Evolutionary conservation across 2,113 vertebrate species (phyloP), one percentile per base, ranked within the genome.

Genomic region (Chamaea fasciata): DNA sequence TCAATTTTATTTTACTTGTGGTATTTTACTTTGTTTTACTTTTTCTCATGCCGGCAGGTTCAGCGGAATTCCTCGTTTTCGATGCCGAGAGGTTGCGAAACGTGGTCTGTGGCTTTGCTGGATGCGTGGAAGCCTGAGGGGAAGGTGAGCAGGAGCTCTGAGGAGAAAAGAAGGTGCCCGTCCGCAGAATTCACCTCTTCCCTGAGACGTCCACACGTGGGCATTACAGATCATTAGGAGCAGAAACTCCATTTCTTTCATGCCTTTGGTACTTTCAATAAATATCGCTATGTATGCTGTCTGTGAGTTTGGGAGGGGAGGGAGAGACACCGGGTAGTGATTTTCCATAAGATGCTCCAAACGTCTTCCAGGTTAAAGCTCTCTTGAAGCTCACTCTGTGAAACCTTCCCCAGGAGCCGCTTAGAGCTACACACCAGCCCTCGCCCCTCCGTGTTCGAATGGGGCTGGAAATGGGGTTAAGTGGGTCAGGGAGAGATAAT

Each of bases 391-490:
- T 73, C 3, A 0, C 7, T 8, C 4, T 5, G 2, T 6, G 30
- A 68, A 87, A 19, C 24, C 20, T 39, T 74, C 24, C 33, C 8
- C 3, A 3, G 42, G 33, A 65, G 24, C 7, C 2, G 3, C 13
- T 33, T 57, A 20, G 1, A 23, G 31, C 60, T 5, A 1, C 0
- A 0, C 23, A 8, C 20, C 33, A 74, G 27, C 10, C 23, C 16
- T 22, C 0, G 0, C 19, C 37, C 14, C 19, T 47, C 42, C 1
- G 0, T 7, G 8, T 11, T 73, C 6, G 0, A 21, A 30, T 11
- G 30, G 19, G 28, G 37, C 28, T 84, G 37, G 47, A 75, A 81
- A 44, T 22, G 13, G 18, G 20, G 15, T 68, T 65, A 14, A 52
- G 31, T 4, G 27, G 27, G 15, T 56, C 15, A 35, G 20, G 35